A percentile compares a stretch with the other conserved stretches of the same genome.
Conservation (phyloP, 2,888 invertebrate genomes). For the Balanococcus diminutus region DNA sequence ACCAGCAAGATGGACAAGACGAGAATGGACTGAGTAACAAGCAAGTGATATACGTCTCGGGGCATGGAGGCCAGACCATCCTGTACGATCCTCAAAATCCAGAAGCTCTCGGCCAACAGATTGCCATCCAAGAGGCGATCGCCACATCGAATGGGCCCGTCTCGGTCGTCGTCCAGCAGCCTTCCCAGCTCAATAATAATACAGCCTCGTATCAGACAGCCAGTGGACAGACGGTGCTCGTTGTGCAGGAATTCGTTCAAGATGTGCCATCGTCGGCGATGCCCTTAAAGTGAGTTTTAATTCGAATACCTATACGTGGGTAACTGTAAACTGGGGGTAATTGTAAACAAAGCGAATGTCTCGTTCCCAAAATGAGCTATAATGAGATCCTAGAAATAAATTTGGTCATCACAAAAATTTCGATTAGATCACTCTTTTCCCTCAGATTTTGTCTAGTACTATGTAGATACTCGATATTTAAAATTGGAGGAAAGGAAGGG, state of each 20-base stretch:
- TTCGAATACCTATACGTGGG: background rate
- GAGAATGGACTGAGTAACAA: constrained; percentile 51
- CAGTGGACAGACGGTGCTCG: constrained; percentile 69
- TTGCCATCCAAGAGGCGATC: constrained; percentile 56
- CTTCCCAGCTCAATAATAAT: constrained; percentile 60
- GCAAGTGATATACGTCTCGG: constrained; percentile 59
- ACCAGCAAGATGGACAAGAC: constrained; percentile 56
- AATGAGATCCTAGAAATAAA: no score
- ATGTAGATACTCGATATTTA: no score
- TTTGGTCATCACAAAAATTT: no score
- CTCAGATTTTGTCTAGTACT: no score
- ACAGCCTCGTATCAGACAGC: constrained; percentile 62
- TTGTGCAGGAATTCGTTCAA: constrained; percentile 74
- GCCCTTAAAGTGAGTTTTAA: constrained; percentile 32
- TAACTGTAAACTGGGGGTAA: no score
- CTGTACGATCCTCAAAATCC: constrained; percentile 57
- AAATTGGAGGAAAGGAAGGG: no score
- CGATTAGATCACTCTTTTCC: no score
- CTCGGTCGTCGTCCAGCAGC: constrained; percentile 67
- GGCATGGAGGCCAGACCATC: constrained; percentile 55
- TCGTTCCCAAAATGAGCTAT: no score
- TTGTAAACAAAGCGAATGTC: no score
- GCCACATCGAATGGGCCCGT: constrained; percentile 62
- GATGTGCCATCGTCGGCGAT: constrained; percentile 64
- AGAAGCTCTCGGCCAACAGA: constrained; percentile 55